Evolutionary conservation across 2,888 invertebrate species (phyloP).

Genomic region (Chymomyza fuscimana): DNA sequence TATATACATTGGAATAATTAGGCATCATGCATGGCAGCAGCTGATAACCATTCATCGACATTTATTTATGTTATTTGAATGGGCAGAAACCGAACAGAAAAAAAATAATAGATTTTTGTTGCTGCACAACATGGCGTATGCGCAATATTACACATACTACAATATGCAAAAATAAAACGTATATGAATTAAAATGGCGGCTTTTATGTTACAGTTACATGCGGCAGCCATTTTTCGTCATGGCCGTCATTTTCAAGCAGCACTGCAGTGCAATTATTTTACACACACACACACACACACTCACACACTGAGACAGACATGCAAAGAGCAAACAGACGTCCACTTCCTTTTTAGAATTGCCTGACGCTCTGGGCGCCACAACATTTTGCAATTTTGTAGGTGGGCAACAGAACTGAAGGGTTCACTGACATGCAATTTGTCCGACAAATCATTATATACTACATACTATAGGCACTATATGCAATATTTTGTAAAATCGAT

Average conservation of each 20-base stretch:
- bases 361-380: neutral
- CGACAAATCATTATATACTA: neutral
- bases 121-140: neutral
- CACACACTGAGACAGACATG: slow-evolving; percentile 21
- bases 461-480: neutral
- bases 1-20: neutral
- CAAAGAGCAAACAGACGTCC: neutral
- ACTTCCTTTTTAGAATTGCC: neutral
- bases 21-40: neutral
- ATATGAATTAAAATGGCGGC: neutral
- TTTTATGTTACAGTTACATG: neutral
- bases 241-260: slow-evolving; percentile 17
- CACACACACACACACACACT: slow-evolving; percentile 10
- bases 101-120: neutral
- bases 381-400: slow-evolving; percentile 2
- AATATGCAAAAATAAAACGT: neutral
- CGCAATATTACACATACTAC: neutral
- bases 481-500: neutral
- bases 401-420: neutral
- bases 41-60: no score
- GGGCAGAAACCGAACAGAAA: neutral
- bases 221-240: slow-evolving; percentile 39
- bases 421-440: slow-evolving; percentile 36
- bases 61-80: no score
- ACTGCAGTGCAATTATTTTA: slow-evolving; percentile 51